Evolutionary conservation across 2,113 vertebrate genomes (phyloP).

Genomic region (Solea senegalensis): DNA sequence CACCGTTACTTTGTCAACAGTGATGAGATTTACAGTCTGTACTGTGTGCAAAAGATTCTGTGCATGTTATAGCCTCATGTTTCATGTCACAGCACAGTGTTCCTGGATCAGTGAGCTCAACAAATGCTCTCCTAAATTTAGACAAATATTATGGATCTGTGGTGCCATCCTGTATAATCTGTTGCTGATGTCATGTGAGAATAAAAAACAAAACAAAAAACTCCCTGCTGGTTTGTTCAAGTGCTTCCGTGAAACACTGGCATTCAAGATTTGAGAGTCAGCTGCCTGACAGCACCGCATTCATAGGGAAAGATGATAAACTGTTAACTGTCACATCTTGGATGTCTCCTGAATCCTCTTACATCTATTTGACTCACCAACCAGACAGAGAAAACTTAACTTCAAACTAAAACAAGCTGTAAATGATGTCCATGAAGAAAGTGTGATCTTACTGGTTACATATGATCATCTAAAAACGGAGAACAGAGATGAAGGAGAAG

Average conservation of each 20-base stretch:
- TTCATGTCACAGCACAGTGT: not conserved
- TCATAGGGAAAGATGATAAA: conserved; percentile 20
- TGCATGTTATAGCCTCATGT: not conserved
- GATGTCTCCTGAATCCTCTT: conserved; percentile 17
- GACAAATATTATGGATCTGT: not conserved
- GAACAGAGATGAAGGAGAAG: too few species aligned
- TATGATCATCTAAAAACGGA: too few species aligned
- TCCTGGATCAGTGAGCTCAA: not conserved
- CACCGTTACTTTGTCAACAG: not conserved
- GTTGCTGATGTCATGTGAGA: not conserved
- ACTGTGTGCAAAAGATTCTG: too few species aligned
- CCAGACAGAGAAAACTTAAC: not conserved
- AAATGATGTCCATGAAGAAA: too few species aligned
- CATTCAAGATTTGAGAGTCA: conserved; percentile 8
- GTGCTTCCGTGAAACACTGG: not conserved
- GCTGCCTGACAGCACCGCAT: conserved; percentile 13
- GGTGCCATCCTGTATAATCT: not conserved
- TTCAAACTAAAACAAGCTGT: too few species aligned
- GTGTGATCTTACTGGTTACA: too few species aligned
- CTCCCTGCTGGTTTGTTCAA: conserved; percentile 3
- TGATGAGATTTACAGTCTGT: not conserved
- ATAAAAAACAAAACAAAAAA: not conserved
- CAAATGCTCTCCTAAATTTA: not conserved
- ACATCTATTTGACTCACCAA: conserved; percentile 17
- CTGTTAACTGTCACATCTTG: conserved; percentile 24